Conservation (phyloP, 2,797 vertebrate genomes). For the Typhlichthys eigenmanni region DNA sequence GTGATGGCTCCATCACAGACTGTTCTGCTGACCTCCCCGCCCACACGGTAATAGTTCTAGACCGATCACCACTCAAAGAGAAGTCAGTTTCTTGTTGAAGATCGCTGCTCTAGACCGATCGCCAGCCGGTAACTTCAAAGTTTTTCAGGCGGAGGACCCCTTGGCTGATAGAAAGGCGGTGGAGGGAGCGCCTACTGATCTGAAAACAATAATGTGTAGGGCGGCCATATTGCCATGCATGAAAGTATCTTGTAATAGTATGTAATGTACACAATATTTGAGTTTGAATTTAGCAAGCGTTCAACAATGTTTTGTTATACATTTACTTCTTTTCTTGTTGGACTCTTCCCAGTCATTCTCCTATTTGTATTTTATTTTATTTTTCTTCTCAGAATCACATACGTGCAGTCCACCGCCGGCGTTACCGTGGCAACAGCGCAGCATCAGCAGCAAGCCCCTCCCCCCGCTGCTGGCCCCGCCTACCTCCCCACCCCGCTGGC, state of each 20-base stretch:
- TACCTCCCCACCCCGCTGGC: conserved; percentile 75
- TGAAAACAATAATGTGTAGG: too few species aligned
- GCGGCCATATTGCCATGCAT: too few species aligned
- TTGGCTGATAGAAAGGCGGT: too few species aligned
- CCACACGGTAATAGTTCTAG: conserved; percentile 79
- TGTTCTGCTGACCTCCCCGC: conserved; percentile 85
- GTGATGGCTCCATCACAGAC: conserved; percentile 84
- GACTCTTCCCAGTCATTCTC: neutral
- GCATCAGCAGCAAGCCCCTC: conserved; percentile 51
- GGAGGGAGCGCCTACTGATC: too few species aligned
- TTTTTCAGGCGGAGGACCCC: too few species aligned
- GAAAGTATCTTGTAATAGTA: too few species aligned
- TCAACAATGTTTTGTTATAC: neutral
- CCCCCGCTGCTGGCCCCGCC: conserved; percentile 57
- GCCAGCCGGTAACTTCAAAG: too few species aligned
- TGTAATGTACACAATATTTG: neutral
- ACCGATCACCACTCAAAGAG: neutral
- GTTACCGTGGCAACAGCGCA: conserved; percentile 68
- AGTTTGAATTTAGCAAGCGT: neutral
- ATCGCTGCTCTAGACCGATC: too few species aligned
- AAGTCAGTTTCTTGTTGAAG: too few species aligned
- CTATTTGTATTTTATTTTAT: neutral
- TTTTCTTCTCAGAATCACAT: conserved; percentile 82
- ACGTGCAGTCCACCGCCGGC: conserved; percentile 83
- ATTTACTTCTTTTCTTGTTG: neutral